Base-by-base conservation (phyloP, 2,113 vertebrate species). In the Cavia aperea region DNA sequence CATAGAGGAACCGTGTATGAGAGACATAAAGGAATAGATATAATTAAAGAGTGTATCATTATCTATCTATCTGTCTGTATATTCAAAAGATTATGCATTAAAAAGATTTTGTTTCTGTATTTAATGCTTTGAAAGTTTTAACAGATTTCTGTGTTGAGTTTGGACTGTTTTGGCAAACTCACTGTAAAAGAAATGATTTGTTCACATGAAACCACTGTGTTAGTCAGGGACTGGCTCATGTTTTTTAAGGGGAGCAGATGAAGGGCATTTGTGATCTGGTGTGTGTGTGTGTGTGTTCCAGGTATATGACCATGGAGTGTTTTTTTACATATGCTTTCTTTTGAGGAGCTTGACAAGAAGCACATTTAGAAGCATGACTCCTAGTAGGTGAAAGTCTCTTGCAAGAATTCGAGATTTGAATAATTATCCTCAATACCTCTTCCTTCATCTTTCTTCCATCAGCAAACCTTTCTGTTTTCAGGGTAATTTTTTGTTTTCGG, bases 31-130 rank as follows among this genome's bases (percentile, higher is more conserved):
- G 91, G 82, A 93, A 79, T 82, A 91, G 94, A 65, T 88, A 81
- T 54, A 82, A 95, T 96, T 96, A 96, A 93, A 95, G 85, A 86
- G 18, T n/a, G 7, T 85, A 19, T 94, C 83, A 91, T 73, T 70
- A 9, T 70, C 66, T 16, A 18, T n/a, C 75, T 90, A 36, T 79
- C 88, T 93, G 26, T 78, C 12, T 94, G 33, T 89, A 58, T 83
- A 89, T 93, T 81, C 75, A 88, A 86, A 96, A 92, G 85, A 94
- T 92, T 60, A 92, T 88, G 82, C 91, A 73, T 82, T 66, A 84
- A 94, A 88, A 23, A 92, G 75, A 68, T 81, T 66, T 88, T 79
- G 51, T 54, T 65, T 1, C 60, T 73, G 26, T 68, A 26, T 86
- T 90, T 93, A 89, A 66, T 58, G 36, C 49, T 89, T 89, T 79